phyloP scores from a whole-genome alignment of 2,113 vertebrate species.

The Eupsittula cactorum region DNA sequence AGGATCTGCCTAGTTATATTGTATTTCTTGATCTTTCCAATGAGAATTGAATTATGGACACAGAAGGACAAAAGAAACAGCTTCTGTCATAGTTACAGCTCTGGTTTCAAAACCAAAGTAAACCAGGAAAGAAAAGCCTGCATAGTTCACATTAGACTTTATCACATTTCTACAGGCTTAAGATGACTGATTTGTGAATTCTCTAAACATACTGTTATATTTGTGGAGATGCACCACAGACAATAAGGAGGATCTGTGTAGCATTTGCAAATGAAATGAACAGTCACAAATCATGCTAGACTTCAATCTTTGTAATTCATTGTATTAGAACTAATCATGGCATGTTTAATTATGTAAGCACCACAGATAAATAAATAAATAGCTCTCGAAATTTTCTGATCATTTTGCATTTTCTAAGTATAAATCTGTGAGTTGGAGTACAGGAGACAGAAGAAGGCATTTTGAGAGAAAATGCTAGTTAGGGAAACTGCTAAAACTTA shows the following conservation, averaged over 20 bases:
- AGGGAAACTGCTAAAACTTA: neutral
- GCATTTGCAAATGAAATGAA: neutral
- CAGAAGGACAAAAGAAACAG: neutral
- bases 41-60: neutral
- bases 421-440: neutral
- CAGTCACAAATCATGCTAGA: neutral
- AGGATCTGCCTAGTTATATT: neutral
- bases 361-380: neutral
- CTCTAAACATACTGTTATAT: neutral
- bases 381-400: neutral
- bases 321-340: neutral
- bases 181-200: neutral
- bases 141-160: neutral
- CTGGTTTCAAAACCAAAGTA: constrained; percentile 19
- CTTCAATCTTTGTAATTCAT: constrained; percentile 16
- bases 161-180: neutral
- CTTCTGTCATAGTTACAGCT: neutral
- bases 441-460: neutral
- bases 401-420: neutral
- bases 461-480: neutral
- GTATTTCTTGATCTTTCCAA: neutral
- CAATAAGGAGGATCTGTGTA: neutral
- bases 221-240: neutral
- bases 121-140: neutral
- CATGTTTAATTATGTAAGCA: neutral